phyloP scores from a whole-genome alignment of 2,888 invertebrate species.

The Calameuta filiformis region DNA sequence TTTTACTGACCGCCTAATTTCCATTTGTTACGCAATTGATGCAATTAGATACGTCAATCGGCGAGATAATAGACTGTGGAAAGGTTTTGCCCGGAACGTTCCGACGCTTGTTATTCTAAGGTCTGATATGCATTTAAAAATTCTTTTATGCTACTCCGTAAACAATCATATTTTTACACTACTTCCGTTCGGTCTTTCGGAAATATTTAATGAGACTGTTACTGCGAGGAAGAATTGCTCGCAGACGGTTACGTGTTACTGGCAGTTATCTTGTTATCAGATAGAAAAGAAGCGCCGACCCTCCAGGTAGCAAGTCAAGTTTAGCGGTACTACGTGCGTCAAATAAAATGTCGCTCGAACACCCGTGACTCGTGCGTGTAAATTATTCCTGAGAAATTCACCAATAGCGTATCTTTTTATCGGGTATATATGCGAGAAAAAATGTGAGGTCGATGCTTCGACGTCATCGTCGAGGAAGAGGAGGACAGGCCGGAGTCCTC shows the following conservation, averaged over 20 bases:
- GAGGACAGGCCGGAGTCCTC: neutral
- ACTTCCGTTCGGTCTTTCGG: neutral
- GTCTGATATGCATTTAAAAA: neutral
- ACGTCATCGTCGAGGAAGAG: neutral
- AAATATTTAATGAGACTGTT: neutral
- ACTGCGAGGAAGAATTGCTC: neutral
- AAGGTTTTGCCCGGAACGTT: neutral
- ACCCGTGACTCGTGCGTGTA: neutral
- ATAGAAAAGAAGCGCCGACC: neutral
- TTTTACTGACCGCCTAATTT: constrained; percentile 43
- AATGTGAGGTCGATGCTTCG: neutral
- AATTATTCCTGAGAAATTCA: neutral
- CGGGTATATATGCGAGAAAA: neutral
- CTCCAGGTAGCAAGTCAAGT: neutral
- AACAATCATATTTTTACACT: neutral
- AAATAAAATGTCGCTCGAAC: neutral
- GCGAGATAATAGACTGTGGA: neutral
- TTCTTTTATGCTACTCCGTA: neutral
- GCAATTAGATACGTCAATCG: constrained; percentile 49
- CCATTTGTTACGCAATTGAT: constrained; percentile 50
- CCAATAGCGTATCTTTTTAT: neutral
- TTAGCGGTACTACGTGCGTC: neutral
- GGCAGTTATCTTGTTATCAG: neutral
- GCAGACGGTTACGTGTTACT: neutral
- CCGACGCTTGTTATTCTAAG: neutral